phyloP scores from a whole-genome alignment of 2,113 vertebrate genomes.

The Malurus alboscapulatus region DNA sequence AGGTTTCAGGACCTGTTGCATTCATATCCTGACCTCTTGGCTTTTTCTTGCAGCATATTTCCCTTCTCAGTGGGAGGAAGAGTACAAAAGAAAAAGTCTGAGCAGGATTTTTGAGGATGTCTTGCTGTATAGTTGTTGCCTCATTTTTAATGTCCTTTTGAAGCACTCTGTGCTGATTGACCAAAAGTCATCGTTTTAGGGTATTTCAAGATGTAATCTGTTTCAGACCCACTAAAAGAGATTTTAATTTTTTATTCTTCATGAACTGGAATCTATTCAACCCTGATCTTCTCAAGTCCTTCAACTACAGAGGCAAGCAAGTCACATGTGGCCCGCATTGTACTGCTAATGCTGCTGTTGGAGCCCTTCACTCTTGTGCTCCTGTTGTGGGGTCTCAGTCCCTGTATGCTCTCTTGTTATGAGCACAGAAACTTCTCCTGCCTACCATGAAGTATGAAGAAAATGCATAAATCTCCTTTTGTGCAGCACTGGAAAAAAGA shows the following conservation, averaged over 20 bases:
- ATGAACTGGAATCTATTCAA: neutral
- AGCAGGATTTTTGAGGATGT: neutral
- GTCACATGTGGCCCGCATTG: neutral
- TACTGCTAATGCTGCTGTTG: neutral
- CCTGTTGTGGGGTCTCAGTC: rapidly evolving
- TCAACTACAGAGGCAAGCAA: neutral
- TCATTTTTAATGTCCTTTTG: neutral
- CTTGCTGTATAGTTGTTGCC: neutral
- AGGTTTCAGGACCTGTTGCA: neutral
- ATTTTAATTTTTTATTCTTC: neutral
- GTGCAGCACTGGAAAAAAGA: neutral
- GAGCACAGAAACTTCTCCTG: neutral
- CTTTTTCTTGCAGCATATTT: neutral
- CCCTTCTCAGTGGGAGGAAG: neutral
- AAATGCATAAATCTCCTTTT: neutral
- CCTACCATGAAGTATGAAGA: neutral
- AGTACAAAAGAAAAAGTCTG: neutral
- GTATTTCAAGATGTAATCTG: neutral
- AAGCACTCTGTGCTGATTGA: neutral
- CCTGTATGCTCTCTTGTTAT: neutral
- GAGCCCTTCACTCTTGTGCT: neutral
- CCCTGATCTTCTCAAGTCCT: neutral
- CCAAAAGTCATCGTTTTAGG: neutral
- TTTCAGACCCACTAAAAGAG: neutral
- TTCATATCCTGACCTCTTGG: neutral